Conservation (phyloP, 2,797 vertebrate genomes). For the Hyperoplus lanceolatus region DNA sequence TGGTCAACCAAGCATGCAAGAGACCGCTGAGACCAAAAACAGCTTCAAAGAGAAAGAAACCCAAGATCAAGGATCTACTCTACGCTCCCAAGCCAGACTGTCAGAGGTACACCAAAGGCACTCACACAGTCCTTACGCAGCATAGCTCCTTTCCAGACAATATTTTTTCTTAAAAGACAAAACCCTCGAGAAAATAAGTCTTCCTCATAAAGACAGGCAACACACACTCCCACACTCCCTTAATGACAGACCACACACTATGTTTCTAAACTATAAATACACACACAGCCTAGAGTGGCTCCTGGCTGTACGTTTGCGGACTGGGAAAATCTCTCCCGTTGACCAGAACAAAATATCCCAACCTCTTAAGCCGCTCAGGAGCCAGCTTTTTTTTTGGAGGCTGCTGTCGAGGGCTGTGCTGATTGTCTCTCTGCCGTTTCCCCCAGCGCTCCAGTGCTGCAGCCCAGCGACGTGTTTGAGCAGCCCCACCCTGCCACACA, state of each 20-base stretch:
- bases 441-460: constrained; percentile 87
- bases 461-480: constrained; percentile 96
- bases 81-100: constrained; percentile 83
- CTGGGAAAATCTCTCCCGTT: constrained; percentile 63
- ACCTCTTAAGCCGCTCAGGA: constrained; percentile 39
- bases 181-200: constrained; percentile 58
- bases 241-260: constrained; percentile 62
- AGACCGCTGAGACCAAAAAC: constrained; percentile 89
- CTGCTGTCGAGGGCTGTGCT: constrained; percentile 42
- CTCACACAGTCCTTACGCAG: constrained; percentile 55
- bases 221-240: constrained; percentile 45
- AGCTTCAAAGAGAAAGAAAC: constrained; percentile 91
- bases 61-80: constrained; percentile 94
- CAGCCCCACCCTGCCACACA: constrained; percentile 87
- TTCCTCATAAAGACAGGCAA: constrained; percentile 58
- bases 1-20: constrained; percentile 94
- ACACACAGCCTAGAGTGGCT: constrained; percentile 38
- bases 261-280: constrained; percentile 66
- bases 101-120: constrained; percentile 87
- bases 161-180: constrained; percentile 52
- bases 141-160: constrained; percentile 49
- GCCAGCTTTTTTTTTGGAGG: constrained; percentile 40
- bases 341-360: constrained; percentile 48
- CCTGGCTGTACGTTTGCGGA: constrained; percentile 31
- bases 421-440: constrained; percentile 42